Conservation (phyloP, 2,888 invertebrate species). For the Pogonocherus hispidulus region DNA sequence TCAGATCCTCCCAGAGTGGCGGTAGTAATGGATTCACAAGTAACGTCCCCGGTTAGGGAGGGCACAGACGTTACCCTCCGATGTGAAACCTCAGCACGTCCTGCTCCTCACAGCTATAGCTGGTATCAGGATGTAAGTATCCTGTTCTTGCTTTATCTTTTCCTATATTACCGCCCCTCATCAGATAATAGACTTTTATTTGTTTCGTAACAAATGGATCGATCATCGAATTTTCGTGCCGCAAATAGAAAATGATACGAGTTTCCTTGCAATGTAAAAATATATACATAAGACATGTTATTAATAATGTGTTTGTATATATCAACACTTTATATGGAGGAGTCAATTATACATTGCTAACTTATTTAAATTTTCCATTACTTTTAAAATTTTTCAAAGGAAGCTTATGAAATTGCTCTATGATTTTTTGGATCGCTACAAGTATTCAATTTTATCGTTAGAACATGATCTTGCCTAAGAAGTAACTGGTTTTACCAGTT, state of each 20-base stretch:
- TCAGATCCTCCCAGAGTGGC: constrained; percentile 86
- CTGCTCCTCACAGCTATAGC: constrained; percentile 79
- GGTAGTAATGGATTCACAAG: constrained; percentile 75
- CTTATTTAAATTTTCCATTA: no score
- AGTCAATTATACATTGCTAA: no score
- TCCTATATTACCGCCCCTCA: constrained; percentile 22
- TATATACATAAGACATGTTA: no score
- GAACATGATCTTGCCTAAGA: no score
- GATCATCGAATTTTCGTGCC: constrained; percentile 15
- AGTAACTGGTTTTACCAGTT: no score
- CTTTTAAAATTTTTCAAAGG: no score
- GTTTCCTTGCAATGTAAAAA: background rate
- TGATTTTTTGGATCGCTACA: no score
- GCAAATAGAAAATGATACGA: constrained; percentile 1
- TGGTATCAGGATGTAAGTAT: constrained; percentile 87
- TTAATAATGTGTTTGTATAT: no score
- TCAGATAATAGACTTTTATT: constrained; percentile 30
- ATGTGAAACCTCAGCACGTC: constrained; percentile 85
- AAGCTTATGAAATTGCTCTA: no score
- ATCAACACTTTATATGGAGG: no score
- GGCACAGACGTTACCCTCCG: constrained; percentile 84
- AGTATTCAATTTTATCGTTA: no score
- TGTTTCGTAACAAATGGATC: constrained; percentile 25
- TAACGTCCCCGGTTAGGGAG: constrained; percentile 73
- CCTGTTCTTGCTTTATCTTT: constrained; percentile 26